These are phyloP conservation scores for Micromussa lordhowensis DNA, from an alignment of 92 coral and sea anemone species.

Conservation along the genomic window DNA sequence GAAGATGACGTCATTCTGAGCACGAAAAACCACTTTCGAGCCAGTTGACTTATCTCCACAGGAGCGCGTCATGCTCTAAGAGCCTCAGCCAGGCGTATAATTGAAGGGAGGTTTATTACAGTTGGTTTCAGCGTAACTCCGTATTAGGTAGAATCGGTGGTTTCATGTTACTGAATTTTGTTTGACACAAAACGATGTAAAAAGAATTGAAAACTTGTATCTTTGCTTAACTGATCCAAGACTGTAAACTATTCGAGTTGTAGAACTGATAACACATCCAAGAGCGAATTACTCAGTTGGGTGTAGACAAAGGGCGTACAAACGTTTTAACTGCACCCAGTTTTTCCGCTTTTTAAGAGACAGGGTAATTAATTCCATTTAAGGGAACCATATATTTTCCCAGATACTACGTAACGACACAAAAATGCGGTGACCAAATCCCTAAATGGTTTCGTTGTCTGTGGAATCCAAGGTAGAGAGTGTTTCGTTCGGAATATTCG, in stretches of 20 bases:
- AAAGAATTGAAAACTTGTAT: background rate
- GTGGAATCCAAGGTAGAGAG: background rate
- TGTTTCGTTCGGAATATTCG: background rate
- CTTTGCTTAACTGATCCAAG: background rate
- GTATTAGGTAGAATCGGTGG: background rate
- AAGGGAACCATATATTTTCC: background rate
- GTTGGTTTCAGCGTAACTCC: background rate
- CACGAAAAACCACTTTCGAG: background rate
- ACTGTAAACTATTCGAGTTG: background rate
- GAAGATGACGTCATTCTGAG: slow-evolving; percentile 12
- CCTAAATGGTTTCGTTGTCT: background rate
- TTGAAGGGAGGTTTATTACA: background rate
- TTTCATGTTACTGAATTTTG: too few relatives aligned
- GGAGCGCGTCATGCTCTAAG: background rate
- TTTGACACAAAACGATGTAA: background rate
- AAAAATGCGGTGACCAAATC: background rate
- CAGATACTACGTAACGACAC: background rate
- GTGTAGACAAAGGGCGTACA: background rate
- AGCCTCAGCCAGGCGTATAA: background rate
- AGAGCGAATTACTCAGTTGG: background rate
- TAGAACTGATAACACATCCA: background rate
- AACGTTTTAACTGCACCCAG: background rate
- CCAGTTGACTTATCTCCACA: background rate
- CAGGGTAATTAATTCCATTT: background rate
- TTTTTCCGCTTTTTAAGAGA: background rate